Conservation (phyloP, 1,140 invertebrate genomes). For the Hypsibius dujardini region DNA sequence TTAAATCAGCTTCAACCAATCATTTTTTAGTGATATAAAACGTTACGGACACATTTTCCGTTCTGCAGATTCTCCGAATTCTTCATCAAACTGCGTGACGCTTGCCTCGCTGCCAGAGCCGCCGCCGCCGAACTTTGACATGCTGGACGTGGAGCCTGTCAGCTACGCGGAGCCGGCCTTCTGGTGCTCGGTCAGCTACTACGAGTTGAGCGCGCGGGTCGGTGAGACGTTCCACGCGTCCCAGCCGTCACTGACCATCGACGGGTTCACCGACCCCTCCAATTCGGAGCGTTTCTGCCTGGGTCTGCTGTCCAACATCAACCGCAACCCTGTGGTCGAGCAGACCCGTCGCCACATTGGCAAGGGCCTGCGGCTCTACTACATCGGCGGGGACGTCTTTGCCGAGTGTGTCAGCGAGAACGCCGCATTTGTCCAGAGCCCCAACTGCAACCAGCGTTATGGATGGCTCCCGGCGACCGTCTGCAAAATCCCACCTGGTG, state of each 20-base stretch:
- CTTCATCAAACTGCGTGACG: slow-evolving; percentile 36
- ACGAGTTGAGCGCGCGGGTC: slow-evolving; percentile 84
- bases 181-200: slow-evolving; percentile 96
- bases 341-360: slow-evolving; percentile 47
- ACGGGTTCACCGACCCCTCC: slow-evolving; percentile 76
- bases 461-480: slow-evolving; percentile 98
- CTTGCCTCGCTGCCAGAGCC: slow-evolving; percentile 38
- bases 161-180: slow-evolving; percentile 91
- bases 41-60: neutral
- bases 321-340: slow-evolving; percentile 78
- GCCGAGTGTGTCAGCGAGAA: slow-evolving; percentile 94
- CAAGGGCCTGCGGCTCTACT: slow-evolving; percentile 78
- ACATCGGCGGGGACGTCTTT: slow-evolving; percentile 95
- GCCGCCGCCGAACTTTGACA: slow-evolving; percentile 34
- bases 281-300: slow-evolving; percentile 87
- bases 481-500: slow-evolving; percentile 93
- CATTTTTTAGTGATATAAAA: slow-evolving; percentile 21
- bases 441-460: slow-evolving; percentile 94
- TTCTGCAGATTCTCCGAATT: slow-evolving; percentile 24
- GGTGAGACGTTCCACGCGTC: slow-evolving; percentile 94
- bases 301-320: slow-evolving; percentile 86
- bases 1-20: slow-evolving; percentile 18
- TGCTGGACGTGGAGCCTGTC: slow-evolving; percentile 66
- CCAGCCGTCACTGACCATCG: slow-evolving; percentile 86
- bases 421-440: slow-evolving; percentile 94